Evolutionary conservation across 2,113 vertebrate species (phyloP).

Genomic region (Ciconia maguari): DNA sequence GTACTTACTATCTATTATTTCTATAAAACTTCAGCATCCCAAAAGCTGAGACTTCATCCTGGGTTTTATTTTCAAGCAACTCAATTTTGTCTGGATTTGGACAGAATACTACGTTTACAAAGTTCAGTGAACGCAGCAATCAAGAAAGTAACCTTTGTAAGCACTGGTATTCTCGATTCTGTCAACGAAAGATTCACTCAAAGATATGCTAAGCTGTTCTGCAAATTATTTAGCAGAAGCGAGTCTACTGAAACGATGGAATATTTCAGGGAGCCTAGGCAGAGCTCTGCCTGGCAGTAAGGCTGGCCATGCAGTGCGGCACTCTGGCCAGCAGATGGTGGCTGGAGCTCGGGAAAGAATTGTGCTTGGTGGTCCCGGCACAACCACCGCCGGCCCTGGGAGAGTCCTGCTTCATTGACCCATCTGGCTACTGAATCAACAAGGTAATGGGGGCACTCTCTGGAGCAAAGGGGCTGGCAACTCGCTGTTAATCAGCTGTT

Average conservation of each 20-base stretch:
- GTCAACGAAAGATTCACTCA: neutral
- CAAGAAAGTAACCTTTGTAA: neutral
- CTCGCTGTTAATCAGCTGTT: fast-evolving
- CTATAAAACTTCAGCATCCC: neutral
- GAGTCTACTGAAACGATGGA: fast-evolving
- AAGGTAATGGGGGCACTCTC: neutral
- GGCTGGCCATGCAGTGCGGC: neutral
- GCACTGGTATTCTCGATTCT: neutral
- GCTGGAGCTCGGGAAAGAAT: neutral
- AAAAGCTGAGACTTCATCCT: neutral
- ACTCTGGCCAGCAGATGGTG: constrained; percentile 47
- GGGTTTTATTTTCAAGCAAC: neutral
- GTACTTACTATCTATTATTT: neutral
- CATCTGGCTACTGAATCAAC: fast-evolving
- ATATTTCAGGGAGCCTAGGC: neutral
- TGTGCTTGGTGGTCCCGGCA: neutral
- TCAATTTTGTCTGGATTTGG: neutral
- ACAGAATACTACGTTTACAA: neutral
- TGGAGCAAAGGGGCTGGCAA: neutral
- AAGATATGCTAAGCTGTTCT: fast-evolving
- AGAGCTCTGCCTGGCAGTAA: neutral
- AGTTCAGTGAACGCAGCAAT: neutral
- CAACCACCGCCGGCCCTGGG: neutral
- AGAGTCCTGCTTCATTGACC: neutral
- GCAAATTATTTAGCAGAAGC: neutral